Base-by-base conservation (phyloP, 2,113 vertebrate species). In the Hypomesus transpacificus region DNA sequence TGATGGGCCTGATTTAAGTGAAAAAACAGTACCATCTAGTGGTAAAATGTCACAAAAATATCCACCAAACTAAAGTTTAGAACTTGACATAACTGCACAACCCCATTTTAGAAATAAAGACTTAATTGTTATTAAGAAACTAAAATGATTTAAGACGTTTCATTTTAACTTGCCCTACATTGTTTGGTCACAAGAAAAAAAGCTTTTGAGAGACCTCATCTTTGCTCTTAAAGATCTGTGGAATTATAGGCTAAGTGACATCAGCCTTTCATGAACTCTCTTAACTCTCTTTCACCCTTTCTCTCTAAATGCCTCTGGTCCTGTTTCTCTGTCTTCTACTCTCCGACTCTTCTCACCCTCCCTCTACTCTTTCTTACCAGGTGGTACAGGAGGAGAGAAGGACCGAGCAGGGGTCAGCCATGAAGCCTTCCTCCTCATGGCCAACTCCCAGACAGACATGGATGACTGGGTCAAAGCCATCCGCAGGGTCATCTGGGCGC, bases 391-490 rank as follows among this genome's bases (percentile, higher is more conserved):
- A 18, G 94, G 93, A 18, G 94, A 95, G 75, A 93, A 89, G 77
- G 95, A 98, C 87, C 92, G 95, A 66, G 76, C 90, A 0, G 88
- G 93, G 1, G 87, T 94, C 88, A 94, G 92, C 89, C 95, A 96
- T 65, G 96, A 98, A 84, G 92, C 94, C 79, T 94, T 97, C 83
- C 91, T 98, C 76, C 95, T 98, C 54, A 96, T 98, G 96, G 95
- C 96, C 70, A 97, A 94, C 90, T 95, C 96, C 74, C 95, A 97
- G 92, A 93, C 89, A 0, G 95, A 98, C 86, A 95, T 96, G 95
- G 95, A 98, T 59, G 95, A 96, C 85, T 98, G 96, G 96, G 95
- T 98, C 83, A 96, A 95, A 89, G 95, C 95, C 85, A 96, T 98
- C 85, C 92, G 94, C 24, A 87, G 95, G 70, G 95, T 96, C 91